A percentile compares a stretch with the other conserved stretches of the same genome.
Evolutionary conservation across 1,140 invertebrate genomes (phyloP).

Genomic region (Piezodorus guildinii): DNA sequence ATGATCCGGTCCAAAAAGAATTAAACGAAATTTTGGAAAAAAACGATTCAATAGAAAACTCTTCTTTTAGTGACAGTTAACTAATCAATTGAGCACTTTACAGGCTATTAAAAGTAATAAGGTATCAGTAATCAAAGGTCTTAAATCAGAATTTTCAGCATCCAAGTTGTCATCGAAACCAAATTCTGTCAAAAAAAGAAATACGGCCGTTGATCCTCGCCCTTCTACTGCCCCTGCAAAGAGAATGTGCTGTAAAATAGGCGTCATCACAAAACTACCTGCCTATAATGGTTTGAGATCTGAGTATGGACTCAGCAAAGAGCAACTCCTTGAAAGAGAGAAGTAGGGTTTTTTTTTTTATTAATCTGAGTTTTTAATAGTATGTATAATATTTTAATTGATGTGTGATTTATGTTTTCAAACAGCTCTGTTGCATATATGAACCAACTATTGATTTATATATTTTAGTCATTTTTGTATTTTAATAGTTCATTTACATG

Average conservation of each 20-base stretch:
- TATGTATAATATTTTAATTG: too few relatives aligned
- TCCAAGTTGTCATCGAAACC: background rate
- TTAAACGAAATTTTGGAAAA: background rate
- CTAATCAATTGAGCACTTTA: background rate
- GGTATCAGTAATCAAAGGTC: background rate
- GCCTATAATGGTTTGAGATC: conserved; percentile 29
- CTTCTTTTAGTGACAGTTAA: background rate
- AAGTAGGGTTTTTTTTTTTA: conserved; percentile 22
- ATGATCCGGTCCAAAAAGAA: background rate
- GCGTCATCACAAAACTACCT: conserved; percentile 23
- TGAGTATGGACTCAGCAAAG: conserved; percentile 30
- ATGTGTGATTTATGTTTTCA: too few relatives aligned
- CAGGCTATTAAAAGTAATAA: background rate
- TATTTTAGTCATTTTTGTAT: too few relatives aligned
- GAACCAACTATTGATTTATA: too few relatives aligned
- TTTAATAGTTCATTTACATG: too few relatives aligned
- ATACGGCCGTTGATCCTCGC: background rate
- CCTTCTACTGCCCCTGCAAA: background rate
- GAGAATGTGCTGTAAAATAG: conserved; percentile 16
- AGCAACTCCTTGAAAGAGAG: conserved; percentile 29
- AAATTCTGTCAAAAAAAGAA: background rate
- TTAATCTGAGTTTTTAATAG: too few relatives aligned
- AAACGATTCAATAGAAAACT: background rate
- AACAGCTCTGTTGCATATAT: too few relatives aligned
- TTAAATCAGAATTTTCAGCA: background rate